Conservation (phyloP, 2,113 vertebrate genomes). For the Erythrocercus mccallii region DNA sequence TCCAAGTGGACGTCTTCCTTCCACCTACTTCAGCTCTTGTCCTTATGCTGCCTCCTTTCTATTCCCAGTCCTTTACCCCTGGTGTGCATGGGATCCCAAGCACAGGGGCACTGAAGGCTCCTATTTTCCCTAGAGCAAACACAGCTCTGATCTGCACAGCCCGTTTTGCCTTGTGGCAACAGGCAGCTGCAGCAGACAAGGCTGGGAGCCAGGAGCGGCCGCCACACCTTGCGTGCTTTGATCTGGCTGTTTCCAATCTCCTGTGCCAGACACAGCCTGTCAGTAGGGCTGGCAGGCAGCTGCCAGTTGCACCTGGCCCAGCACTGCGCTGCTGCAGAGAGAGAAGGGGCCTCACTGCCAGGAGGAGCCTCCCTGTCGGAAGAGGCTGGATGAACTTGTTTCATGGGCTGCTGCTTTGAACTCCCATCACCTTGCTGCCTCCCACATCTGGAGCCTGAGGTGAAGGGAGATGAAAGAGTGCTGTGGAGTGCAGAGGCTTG, state of each 20-base stretch:
- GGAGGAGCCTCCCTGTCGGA: background rate
- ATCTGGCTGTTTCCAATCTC: background rate
- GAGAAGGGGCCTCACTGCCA: background rate
- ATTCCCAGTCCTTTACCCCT: fast-evolving
- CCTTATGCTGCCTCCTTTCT: fast-evolving
- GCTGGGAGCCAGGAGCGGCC: background rate
- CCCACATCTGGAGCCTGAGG: slow-evolving; percentile 52
- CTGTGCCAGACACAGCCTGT: background rate
- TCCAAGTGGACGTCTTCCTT: no score
- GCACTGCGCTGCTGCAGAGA: background rate
- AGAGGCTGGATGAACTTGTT: background rate
- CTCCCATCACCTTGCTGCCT: background rate
- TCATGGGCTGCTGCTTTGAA: slow-evolving; percentile 10
- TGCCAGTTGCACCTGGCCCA: slow-evolving; percentile 21
- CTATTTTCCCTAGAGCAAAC: fast-evolving
- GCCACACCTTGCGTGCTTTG: background rate
- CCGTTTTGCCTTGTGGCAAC: background rate
- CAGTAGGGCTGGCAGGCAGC: background rate
- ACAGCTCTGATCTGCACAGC: background rate
- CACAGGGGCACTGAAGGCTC: background rate
- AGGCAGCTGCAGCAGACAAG: background rate
- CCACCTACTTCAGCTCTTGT: fast-evolving
- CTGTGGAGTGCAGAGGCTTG: slow-evolving; percentile 16
- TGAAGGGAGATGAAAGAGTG: slow-evolving; percentile 39
- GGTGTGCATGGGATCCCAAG: fast-evolving